Evolutionary conservation across 2,888 invertebrate genomes (phyloP), one percentile per base, ranked within the genome.

Genomic region (Apocheima hispidaria): DNA sequence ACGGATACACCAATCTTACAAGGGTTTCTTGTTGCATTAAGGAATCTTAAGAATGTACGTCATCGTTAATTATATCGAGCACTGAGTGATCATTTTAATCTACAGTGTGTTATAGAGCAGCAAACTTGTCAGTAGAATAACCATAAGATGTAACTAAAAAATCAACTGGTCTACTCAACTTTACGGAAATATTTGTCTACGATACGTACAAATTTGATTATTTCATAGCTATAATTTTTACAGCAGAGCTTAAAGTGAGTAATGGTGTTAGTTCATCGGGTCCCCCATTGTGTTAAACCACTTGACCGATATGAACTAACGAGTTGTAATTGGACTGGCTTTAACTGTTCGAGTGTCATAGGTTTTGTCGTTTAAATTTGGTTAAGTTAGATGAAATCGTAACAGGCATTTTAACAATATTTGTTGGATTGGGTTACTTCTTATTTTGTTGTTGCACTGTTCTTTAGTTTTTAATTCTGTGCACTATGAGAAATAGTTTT

Each of bases 301-400:
- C 5, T 50, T 50, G 57, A 56, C 50, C 43, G 26, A 57, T 43
- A 50, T 23, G 38, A 38, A 48, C 48, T 60, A 43, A 48, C 40
- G 21, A 55, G 30, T 4, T 51, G 38, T 55, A 60, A 55, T 55
- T 50, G 41, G 43, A 30, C 21, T 26, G 4, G 49, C 9, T 49
- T 35, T 35, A 49, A 49, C 49, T 14, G 35, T 21, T 0, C n/a
- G 10, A 21, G 6, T 21, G 14, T 49, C 14, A 28, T 49, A 23
- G 49, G 20, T 48, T 35, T 35, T 36, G 5, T 41, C 2, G 38
- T 23, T 23, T 26, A 7, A n/a, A 12, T 18, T 30, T 44, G 12
- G 2, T 30, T 18, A 48, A 10, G 9, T 5, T 23, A 41, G 23
- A 23, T 40, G n/a, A 23, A 23, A 23, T 23, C 9, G 26, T 26